phyloP scores from a whole-genome alignment of 2,888 invertebrate species.

The Dasysyrphus tricinctus region DNA sequence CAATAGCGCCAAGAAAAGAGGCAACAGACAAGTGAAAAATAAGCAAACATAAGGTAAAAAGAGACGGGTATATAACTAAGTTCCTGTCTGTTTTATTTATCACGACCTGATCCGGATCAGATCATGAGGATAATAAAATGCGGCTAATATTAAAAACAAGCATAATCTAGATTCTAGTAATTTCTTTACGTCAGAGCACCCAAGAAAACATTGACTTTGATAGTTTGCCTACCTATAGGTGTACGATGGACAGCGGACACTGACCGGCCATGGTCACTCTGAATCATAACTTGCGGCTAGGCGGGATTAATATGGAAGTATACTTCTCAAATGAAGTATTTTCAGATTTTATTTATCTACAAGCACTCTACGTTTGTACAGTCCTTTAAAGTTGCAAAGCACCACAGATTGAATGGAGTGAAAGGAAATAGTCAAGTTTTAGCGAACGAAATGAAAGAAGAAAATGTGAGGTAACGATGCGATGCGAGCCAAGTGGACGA shows the following conservation, averaged over 20 bases:
- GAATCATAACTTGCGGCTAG: background rate
- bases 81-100: too few species aligned
- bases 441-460: constrained; percentile 20
- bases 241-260: too few species aligned
- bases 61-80: too few species aligned
- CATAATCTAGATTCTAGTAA: too few species aligned
- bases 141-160: too few species aligned
- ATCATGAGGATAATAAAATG: too few species aligned
- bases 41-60: too few species aligned
- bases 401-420: constrained; percentile 27
- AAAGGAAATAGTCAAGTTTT: constrained; percentile 29
- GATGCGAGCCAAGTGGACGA: background rate
- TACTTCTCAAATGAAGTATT: constrained; percentile 4
- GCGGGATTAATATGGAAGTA: background rate
- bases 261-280: constrained; percentile 12
- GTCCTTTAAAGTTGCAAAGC: constrained; percentile 28
- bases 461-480: constrained; percentile 29
- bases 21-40: too few species aligned
- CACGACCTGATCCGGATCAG: too few species aligned
- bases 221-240: background rate
- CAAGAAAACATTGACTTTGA: background rate
- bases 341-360: background rate
- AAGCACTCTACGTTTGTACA: constrained; percentile 17
- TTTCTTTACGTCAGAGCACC: background rate
- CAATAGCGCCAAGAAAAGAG: too few species aligned